These are phyloP conservation scores for Scotopteryx bipunctaria DNA, from an alignment of 2,888 invertebrate genomes.

Conservation along the genomic window DNA sequence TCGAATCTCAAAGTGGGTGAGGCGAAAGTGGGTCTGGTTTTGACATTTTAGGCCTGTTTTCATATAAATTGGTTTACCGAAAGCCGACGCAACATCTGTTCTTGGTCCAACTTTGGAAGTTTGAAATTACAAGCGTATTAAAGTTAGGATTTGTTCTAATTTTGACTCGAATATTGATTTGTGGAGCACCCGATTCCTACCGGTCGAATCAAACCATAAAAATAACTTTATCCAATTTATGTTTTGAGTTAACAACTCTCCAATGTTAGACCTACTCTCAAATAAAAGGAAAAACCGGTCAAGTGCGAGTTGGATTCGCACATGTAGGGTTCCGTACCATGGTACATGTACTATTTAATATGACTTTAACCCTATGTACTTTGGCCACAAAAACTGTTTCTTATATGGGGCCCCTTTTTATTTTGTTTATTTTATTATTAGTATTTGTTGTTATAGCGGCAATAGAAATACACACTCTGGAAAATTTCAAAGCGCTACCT, in stretches of 20 bases:
- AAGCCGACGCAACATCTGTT: constrained; percentile 39
- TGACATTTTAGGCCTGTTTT: constrained; percentile 13
- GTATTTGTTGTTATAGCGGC: too few species aligned
- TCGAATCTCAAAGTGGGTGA: background rate
- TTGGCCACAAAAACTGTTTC: too few species aligned
- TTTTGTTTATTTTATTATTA: too few species aligned
- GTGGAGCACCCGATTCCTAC: background rate
- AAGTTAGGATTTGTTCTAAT: constrained; percentile 20
- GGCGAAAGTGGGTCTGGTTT: constrained; percentile 3
- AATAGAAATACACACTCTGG: too few species aligned
- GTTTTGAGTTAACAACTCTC: background rate
- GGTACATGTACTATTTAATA: too few species aligned
- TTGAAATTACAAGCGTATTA: constrained; percentile 32
- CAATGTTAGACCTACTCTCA: too few species aligned
- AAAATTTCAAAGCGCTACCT: too few species aligned
- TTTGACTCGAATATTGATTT: constrained; percentile 14
- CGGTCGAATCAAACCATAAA: background rate
- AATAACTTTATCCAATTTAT: constrained; percentile 2
- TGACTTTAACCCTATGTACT: too few species aligned
- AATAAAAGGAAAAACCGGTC: too few species aligned
- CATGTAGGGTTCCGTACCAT: too few species aligned
- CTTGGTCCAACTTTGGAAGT: constrained; percentile 24
- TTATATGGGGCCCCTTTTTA: too few species aligned
- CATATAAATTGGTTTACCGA: constrained; percentile 23
- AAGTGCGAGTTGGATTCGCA: too few species aligned